Percentiles rank a stretch among this genome's conserved stretches.
Conservation (phyloP, 2,797 vertebrate species). For the Taeniopygia guttata region DNA sequence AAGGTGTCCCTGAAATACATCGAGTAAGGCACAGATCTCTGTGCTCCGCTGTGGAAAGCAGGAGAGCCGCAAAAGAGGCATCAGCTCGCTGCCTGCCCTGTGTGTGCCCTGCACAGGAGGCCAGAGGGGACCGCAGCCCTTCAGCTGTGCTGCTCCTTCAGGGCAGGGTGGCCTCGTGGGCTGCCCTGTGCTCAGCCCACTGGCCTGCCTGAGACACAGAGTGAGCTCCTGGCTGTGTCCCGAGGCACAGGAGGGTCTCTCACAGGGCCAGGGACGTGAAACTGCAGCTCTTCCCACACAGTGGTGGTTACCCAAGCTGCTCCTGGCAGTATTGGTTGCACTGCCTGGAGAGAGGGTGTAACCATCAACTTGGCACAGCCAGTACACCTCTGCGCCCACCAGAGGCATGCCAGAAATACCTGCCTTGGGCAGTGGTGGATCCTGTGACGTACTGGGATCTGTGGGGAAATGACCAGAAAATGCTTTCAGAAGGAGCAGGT, state of each 20-base stretch:
- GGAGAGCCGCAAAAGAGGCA: neutral
- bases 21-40: constrained; percentile 78
- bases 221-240: neutral
- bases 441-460: neutral
- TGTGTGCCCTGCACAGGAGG: neutral
- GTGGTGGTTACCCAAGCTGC: neutral
- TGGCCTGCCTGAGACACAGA: neutral
- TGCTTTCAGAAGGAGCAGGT: neutral
- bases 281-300: neutral
- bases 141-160: neutral
- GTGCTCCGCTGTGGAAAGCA: neutral
- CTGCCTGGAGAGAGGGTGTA: neutral
- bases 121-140: neutral
- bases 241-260: neutral
- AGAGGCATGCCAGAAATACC: neutral
- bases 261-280: neutral
- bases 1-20: constrained; percentile 93
- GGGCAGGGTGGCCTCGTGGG: neutral
- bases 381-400: neutral
- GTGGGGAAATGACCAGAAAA: neutral
- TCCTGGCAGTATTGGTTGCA: neutral
- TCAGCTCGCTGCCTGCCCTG: neutral
- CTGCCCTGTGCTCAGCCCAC: neutral
- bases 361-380: neutral
- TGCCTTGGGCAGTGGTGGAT: neutral